Percentiles rank a stretch among this genome's conserved stretches.
Evolutionary conservation across 1,140 invertebrate species (phyloP).

Genomic region (Drosophila watanabei): DNA sequence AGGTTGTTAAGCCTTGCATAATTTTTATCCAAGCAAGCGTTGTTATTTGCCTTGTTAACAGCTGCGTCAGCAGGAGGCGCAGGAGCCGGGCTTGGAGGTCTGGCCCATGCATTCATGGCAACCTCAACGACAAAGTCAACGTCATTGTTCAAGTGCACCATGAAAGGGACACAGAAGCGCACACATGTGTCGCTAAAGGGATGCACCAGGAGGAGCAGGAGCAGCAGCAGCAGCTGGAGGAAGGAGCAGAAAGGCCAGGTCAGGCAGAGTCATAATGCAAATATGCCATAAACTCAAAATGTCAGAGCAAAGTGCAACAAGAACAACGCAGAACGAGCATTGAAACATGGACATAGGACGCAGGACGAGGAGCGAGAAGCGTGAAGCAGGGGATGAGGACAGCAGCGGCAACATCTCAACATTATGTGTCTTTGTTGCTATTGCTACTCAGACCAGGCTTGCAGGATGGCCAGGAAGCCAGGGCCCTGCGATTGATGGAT

Average conservation of each 20-base stretch:
- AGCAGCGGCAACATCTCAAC: conserved; percentile 68
- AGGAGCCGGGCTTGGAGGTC: conserved; percentile 17
- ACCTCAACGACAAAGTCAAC: conserved; percentile 63
- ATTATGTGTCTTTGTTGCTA: conserved; percentile 54
- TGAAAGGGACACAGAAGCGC: conserved; percentile 42
- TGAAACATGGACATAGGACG: conserved; percentile 16
- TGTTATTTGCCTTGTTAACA: conserved; percentile 75
- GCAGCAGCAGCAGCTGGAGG: background rate
- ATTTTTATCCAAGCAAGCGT: conserved; percentile 64
- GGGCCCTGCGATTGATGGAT: conserved; percentile 73
- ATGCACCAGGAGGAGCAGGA: conserved; percentile 4
- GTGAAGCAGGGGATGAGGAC: conserved; percentile 36
- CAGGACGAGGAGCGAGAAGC: conserved; percentile 1
- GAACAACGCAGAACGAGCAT: conserved; percentile 39
- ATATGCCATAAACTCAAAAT: conserved; percentile 82
- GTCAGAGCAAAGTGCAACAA: conserved; percentile 75
- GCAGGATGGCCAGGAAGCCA: conserved; percentile 38
- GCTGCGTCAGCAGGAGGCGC: conserved; percentile 56
- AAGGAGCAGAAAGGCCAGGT: conserved; percentile 18
- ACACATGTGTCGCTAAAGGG: conserved; percentile 17
- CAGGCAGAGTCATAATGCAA: conserved; percentile 73
- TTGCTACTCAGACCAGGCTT: conserved; percentile 32
- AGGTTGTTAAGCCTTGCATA: conserved; percentile 53
- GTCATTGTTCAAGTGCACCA: conserved; percentile 70
- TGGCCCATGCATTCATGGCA: conserved; percentile 55